Conservation (phyloP, 2,113 vertebrate species). For the Paracanthobrama guichenoti region DNA sequence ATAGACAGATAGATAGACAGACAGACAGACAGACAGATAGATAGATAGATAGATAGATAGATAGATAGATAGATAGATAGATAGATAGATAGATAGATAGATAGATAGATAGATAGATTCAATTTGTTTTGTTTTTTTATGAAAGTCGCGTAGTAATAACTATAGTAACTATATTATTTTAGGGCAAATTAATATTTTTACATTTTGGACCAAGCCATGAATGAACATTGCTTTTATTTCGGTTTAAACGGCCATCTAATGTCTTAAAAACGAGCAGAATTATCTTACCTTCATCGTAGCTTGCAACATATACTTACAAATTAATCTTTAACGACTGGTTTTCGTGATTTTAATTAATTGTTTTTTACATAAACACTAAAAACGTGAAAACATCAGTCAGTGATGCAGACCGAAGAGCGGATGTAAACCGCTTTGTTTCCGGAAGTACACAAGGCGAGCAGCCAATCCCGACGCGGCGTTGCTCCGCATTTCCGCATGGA, state of each 20-base stretch:
- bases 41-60: background rate
- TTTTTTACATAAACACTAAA: background rate
- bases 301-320: background rate
- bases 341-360: too few species aligned
- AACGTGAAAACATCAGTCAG: background rate
- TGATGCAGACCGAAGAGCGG: background rate
- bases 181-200: background rate
- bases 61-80: background rate
- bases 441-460: background rate
- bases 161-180: background rate
- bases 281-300: slow-evolving; percentile 44
- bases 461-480: slow-evolving; percentile 29
- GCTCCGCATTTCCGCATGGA: slow-evolving; percentile 1
- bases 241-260: background rate
- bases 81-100: background rate
- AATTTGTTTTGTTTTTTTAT: background rate
- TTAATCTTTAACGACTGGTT: background rate
- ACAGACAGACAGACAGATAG: background rate
- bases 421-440: slow-evolving; percentile 23
- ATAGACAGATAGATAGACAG: background rate
- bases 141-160: background rate
- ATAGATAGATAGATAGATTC: background rate
- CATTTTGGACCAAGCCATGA: background rate
- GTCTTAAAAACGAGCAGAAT: background rate
- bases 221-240: background rate